Base-by-base conservation (phyloP, 2,888 invertebrate genomes). In the Micoletzkya japonica region DNA sequence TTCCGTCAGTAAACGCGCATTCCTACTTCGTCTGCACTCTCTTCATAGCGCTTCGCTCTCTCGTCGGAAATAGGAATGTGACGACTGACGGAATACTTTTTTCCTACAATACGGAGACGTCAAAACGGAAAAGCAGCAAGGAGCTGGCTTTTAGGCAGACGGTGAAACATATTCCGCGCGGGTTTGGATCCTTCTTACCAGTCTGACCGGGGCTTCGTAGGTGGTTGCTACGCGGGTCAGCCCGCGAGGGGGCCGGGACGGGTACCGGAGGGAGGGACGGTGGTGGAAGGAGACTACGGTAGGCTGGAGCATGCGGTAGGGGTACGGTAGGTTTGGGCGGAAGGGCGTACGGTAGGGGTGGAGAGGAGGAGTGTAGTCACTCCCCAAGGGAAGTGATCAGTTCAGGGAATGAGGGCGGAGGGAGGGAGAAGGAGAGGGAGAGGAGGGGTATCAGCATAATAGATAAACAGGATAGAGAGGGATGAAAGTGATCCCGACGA, bases 121-220 rank as follows among this genome's bases (percentile, higher is more conserved):
- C 14, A 56, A 56, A 28, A 30, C 20, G 50, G 50, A 4, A n/a
- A 56, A 30, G 20, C 28, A 28, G 4, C 6, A 30, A 56, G 4
- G 20, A 56, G 56, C 20, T 30, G 56, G 6, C 4, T 17, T 17
- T 10, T 2, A 26, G 26, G 14, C 39, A n/a, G n/a, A n/a, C n/a
- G n/a, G n/a, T n/a, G n/a, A n/a, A n/a, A n/a, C n/a, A n/a, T n/a
- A n/a, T n/a, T n/a, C n/a, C n/a, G n/a, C n/a, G n/a, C n/a, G n/a
- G n/a, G n/a, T n/a, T n/a, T 44, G 24, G 30, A 61, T 44, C 34
- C 28, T 50, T 17, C 63, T 32, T 63, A 63, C 63, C 63, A 63
- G 50, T 20, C 24, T 63, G 24, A 63, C 50, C 30, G 63, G 30
- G 44, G 60, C 20, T 14, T 20, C 44, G 20, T 52, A 10, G 50